phyloP scores from a whole-genome alignment of 2,888 invertebrate genomes.

The Synergus laeviventris region DNA sequence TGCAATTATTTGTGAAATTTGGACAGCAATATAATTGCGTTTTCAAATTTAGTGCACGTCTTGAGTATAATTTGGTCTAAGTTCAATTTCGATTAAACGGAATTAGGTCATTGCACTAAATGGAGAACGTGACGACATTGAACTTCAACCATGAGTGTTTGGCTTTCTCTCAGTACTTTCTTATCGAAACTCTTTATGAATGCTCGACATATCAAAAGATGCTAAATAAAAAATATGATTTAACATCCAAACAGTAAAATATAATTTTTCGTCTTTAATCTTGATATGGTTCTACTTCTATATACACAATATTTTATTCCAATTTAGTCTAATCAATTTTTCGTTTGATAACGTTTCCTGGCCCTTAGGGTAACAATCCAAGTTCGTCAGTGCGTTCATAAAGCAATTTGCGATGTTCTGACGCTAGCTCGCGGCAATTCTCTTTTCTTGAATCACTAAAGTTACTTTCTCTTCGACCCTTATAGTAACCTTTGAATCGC shows the following conservation, averaged over 20 bases:
- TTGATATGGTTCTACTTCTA: no score
- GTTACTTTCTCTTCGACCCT: constrained; percentile 34
- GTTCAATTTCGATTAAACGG: constrained; percentile 56
- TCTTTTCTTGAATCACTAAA: constrained; percentile 39
- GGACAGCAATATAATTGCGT: not conserved
- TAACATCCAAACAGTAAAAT: no score
- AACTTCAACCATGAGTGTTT: constrained; percentile 50
- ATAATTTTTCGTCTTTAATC: no score
- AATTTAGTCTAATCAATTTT: constrained; percentile 60
- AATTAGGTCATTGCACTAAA: constrained; percentile 54
- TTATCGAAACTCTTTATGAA: constrained; percentile 43
- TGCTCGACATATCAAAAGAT: not conserved
- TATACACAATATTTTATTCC: constrained; percentile 61
- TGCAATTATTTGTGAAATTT: constrained; percentile 5
- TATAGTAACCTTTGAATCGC: not conserved
- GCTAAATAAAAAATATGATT: not conserved
- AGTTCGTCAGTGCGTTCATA: constrained; percentile 66
- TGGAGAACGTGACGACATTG: constrained; percentile 57
- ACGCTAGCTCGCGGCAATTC: constrained; percentile 55
- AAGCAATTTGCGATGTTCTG: constrained; percentile 66
- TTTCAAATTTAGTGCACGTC: constrained; percentile 9
- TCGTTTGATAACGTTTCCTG: constrained; percentile 52
- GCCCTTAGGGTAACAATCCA: constrained; percentile 65
- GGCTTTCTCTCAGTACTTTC: constrained; percentile 63
- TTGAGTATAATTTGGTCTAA: constrained; percentile 38